These are phyloP conservation scores for Tenodera sinensis DNA, from an alignment of 2,888 invertebrate species.

Conservation along the genomic window DNA sequence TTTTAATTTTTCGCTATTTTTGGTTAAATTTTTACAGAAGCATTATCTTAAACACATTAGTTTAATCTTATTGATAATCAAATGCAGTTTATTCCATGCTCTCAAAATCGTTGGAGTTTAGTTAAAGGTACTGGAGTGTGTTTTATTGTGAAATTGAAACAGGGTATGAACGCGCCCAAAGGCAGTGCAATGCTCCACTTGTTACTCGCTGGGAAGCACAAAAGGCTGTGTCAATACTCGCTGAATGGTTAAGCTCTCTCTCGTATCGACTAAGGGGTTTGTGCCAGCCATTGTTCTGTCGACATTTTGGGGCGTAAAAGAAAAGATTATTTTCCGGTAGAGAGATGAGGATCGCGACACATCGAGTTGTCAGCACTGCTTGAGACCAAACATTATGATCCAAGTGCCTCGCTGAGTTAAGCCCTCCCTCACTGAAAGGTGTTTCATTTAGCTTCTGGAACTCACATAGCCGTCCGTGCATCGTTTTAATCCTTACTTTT, in stretches of 20 bases:
- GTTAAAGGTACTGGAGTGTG: too few species aligned
- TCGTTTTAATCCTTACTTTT: not conserved
- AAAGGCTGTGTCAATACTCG: not conserved
- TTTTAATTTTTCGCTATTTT: too few species aligned
- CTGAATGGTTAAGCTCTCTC: not conserved
- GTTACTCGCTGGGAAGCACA: not conserved
- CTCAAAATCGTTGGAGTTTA: too few species aligned
- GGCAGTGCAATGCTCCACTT: not conserved
- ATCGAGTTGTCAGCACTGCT: not conserved
- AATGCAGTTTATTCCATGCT: too few species aligned
- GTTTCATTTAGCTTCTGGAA: slow-evolving; percentile 19
- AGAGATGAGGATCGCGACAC: slow-evolving; percentile 16
- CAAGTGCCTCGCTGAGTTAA: slow-evolving; percentile 25
- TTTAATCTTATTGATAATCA: too few species aligned
- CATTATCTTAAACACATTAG: too few species aligned
- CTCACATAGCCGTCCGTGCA: not conserved
- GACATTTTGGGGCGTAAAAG: not conserved
- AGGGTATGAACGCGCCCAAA: not conserved
- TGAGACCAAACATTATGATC: slow-evolving; percentile 25
- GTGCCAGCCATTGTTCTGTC: not conserved
- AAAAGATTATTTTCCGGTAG: slow-evolving; percentile 3
- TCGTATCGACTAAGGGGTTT: not conserved
- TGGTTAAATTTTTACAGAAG: too few species aligned
- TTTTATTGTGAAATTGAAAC: too few species aligned
- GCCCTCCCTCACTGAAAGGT: slow-evolving; percentile 14